Evolutionary conservation across 2,113 vertebrate genomes (phyloP).

Genomic region (Marcusenius ussheri): DNA sequence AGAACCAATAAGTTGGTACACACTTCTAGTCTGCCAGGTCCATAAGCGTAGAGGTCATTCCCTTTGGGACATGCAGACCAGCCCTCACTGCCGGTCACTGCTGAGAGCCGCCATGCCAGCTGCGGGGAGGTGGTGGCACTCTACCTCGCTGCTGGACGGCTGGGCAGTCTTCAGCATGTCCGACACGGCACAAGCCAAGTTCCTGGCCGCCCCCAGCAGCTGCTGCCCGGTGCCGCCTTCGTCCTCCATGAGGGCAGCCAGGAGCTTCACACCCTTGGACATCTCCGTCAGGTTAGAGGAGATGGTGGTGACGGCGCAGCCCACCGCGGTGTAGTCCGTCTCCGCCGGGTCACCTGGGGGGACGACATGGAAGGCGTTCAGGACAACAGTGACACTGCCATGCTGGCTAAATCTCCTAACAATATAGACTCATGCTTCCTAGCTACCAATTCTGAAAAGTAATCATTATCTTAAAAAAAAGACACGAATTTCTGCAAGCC

Average conservation of each 20-base stretch:
- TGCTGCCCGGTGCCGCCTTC: constrained; percentile 85
- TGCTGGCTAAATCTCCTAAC: not conserved
- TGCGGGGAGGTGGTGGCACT: not conserved
- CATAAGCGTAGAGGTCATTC: not conserved
- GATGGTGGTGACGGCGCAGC: constrained; percentile 93
- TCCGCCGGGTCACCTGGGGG: constrained; percentile 84
- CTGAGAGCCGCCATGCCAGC: not conserved
- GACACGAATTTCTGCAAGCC: not conserved
- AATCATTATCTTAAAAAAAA: not conserved
- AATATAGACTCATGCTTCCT: not conserved
- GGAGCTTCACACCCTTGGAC: constrained; percentile 91
- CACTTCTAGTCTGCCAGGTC: not conserved
- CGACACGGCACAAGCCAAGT: constrained; percentile 80
- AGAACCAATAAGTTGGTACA: not conserved
- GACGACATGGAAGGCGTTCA: not conserved
- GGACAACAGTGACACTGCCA: not conserved
- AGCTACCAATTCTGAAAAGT: not conserved
- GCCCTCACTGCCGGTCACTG: not conserved
- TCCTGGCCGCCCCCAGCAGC: constrained; percentile 86
- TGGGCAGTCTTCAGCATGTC: constrained; percentile 89
- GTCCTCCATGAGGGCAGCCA: constrained; percentile 89
- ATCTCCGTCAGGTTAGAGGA: constrained; percentile 98
- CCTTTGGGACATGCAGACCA: not conserved
- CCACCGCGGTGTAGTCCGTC: constrained; percentile 93
- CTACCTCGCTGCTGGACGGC: constrained; percentile 81